A percentile compares a stretch with the other conserved stretches of the same genome.
These are phyloP conservation scores for Sarcoramphus papa DNA, from an alignment of 2,797 vertebrate genomes.

Conservation along the genomic window DNA sequence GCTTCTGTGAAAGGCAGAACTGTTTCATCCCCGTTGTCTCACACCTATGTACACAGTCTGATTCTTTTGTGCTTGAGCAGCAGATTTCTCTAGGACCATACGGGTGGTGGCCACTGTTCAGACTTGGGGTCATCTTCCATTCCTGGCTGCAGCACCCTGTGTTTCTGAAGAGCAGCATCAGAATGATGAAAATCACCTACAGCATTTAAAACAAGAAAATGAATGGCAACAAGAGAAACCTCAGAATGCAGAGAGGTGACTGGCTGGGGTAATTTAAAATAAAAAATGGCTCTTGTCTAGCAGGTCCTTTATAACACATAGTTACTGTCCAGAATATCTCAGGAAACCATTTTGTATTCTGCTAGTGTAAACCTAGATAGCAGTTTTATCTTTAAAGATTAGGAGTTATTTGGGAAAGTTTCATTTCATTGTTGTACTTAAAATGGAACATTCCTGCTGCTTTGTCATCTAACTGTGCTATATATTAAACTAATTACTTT, in stretches of 20 bases:
- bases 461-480: slow-evolving; percentile 7
- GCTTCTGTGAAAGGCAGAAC: not conserved
- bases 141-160: not conserved
- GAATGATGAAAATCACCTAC: not conserved
- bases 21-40: not conserved
- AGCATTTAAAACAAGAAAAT: not conserved
- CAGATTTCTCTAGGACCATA: not conserved
- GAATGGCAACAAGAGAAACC: not conserved
- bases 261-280: slow-evolving; percentile 50
- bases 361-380: slow-evolving; percentile 48
- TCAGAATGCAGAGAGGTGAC: slow-evolving; percentile 28
- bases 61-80: not conserved
- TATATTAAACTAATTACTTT: slow-evolving; percentile 45
- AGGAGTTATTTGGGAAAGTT: slow-evolving; percentile 59
- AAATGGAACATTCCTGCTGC: not conserved
- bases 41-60: accelerated
- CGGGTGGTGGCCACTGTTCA: not conserved
- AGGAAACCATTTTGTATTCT: slow-evolving; percentile 54
- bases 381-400: slow-evolving; percentile 57
- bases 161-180: not conserved
- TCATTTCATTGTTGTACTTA: slow-evolving; percentile 38
- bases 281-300: slow-evolving; percentile 56
- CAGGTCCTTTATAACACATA: slow-evolving; percentile 28
- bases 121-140: not conserved
- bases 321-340: slow-evolving; percentile 53